Base-by-base conservation (phyloP, 1,140 invertebrate species). In the Archivesica marissinica region DNA sequence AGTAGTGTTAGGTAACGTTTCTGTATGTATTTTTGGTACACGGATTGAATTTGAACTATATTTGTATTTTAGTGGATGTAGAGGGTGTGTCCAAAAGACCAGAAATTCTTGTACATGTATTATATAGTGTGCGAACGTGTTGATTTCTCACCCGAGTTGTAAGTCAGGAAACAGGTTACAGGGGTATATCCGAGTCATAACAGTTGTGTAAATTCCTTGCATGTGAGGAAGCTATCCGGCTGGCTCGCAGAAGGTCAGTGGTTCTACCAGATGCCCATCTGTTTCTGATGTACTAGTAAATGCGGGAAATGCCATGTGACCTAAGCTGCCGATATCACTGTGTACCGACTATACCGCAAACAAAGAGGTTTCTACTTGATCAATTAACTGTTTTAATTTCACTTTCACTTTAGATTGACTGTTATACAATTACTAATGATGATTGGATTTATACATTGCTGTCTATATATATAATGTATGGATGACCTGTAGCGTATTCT, bases 401-500 rank as follows among this genome's bases (percentile, higher is more conserved):
- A 23, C 56, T 59, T n/a, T 11, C 11, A 23, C 56, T 59, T n/a
- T 11, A 11, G 28, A 23, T 3, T 15, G 59, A 23, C 33, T 23
- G 23, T 20, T 72, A 25, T 47, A 72, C 25, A 25, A 11, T 72
- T 4, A 44, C 25, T 41, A 15, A 44, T 44, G 38, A 38, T 4
- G 9, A 7, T 50, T 44, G 25, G 44, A 50, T 44, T 20, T 15
- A 44, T 7, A 44, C 13, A 20, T 72, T 44, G 17, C 15, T 7
- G 13, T 39, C 33, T 54, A 54, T 33, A 50, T 52, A 1, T 30
- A 20, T 54, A 9, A 0, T 76, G 74, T 76, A 59, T 11, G 25
- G 39, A 41, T 76, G 74, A 76, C n/a, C 6, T 54, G 15, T 54
- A 75, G 13, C 3, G 47, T 75, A 52, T 56, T 9, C 35, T 76